Conservation (phyloP, 2,113 vertebrate genomes). For the Fregetta grallaria region DNA sequence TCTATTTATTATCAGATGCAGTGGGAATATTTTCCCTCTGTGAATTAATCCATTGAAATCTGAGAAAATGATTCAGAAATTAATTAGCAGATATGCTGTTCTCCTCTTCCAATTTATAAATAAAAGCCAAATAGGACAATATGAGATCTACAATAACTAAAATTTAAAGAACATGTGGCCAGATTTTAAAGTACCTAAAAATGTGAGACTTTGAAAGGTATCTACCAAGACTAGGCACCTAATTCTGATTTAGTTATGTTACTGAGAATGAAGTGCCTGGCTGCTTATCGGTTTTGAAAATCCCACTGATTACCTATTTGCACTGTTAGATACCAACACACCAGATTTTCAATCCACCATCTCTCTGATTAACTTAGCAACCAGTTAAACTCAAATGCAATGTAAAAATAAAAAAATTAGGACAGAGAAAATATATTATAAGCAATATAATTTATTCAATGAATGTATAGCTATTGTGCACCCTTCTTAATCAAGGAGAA, state of each 20-base stretch:
- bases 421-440: neutral
- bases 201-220: neutral
- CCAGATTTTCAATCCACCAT: neutral
- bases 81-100: neutral
- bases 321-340: neutral
- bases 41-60: conserved; percentile 7
- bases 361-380: neutral
- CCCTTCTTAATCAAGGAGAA: neutral
- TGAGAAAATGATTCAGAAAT: conserved; percentile 32
- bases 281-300: neutral
- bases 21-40: neutral
- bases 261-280: neutral
- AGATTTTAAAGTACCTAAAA: neutral
- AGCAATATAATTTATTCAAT: neutral
- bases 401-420: neutral
- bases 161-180: neutral
- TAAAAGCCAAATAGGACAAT: neutral
- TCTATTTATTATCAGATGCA: conserved; percentile 4
- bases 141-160: neutral
- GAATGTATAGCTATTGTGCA: neutral
- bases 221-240: neutral
- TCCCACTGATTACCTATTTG: neutral
- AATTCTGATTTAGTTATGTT: neutral
- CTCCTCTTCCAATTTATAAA: neutral
- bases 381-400: neutral